These are phyloP conservation scores for Eulemur rufifrons DNA, from an alignment of 2,113 vertebrate species.

Conservation along the genomic window DNA sequence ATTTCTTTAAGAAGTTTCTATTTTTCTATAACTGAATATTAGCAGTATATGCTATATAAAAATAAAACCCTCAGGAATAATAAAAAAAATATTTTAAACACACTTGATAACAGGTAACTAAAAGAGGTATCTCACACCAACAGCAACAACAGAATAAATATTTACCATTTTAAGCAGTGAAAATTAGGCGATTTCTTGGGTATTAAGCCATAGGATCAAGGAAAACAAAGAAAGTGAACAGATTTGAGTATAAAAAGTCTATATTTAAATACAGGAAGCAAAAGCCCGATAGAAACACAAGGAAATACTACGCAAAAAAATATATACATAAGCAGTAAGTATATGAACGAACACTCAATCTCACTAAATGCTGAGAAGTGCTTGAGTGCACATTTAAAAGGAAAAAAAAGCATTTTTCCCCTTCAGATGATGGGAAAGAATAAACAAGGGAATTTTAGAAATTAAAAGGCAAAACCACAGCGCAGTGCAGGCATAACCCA, in stretches of 20 bases:
- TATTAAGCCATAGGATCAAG: neutral
- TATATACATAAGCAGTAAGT: neutral
- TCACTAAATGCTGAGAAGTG: neutral
- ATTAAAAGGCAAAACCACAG: fast-evolving
- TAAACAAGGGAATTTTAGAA: fast-evolving
- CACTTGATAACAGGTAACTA: neutral
- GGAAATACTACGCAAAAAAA: neutral
- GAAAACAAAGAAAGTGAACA: neutral
- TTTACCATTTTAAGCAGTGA: neutral
- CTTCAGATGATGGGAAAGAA: neutral
- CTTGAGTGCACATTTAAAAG: neutral
- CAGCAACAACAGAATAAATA: neutral
- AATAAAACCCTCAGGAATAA: neutral
- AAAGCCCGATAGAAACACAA: neutral
- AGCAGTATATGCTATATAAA: neutral
- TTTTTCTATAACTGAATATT: neutral
- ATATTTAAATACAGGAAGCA: neutral
- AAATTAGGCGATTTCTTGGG: neutral
- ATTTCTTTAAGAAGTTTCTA: neutral
- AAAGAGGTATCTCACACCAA: neutral
- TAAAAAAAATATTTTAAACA: neutral
- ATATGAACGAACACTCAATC: neutral
- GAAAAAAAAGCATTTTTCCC: neutral
- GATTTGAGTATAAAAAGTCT: neutral
- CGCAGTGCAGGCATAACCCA: fast-evolving